Evolutionary conservation across 2,797 vertebrate genomes (phyloP).

Genomic region (Enteromius unitaeniatus): DNA sequence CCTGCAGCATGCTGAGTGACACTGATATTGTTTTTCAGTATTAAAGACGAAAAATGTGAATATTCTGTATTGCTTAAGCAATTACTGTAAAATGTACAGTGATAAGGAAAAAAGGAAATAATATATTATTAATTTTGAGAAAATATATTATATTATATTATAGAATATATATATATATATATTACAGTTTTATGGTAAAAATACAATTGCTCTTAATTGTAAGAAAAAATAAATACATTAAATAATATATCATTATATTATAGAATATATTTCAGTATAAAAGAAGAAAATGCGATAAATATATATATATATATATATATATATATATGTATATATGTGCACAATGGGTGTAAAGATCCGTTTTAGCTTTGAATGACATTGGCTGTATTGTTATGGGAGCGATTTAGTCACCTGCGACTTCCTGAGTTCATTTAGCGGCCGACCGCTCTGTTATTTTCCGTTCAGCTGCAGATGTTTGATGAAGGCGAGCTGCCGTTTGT

Average conservation of each 20-base stretch:
- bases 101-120: not conserved
- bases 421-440: not conserved
- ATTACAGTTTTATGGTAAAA: not conserved
- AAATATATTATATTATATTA: not conserved
- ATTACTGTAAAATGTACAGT: not conserved
- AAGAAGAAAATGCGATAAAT: too few relatives aligned
- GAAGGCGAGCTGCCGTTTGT: slow-evolving; percentile 70
- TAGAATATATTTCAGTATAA: not conserved
- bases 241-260: not conserved
- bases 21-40: not conserved
- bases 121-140: not conserved
- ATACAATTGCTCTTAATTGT: too few relatives aligned
- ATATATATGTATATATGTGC: slow-evolving; percentile 60
- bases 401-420: slow-evolving; percentile 71
- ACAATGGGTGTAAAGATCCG: slow-evolving; percentile 75
- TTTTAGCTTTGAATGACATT: slow-evolving; percentile 84
- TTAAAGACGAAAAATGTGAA: not conserved
- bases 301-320: too few relatives aligned
- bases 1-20: slow-evolving; percentile 69
- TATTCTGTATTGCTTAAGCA: not conserved
- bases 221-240: too few relatives aligned
- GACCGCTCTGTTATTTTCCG: not conserved
- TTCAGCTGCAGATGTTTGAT: slow-evolving; percentile 5
- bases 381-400: slow-evolving; percentile 65
- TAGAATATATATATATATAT: not conserved